Evolutionary conservation across 2,113 vertebrate genomes (phyloP), one percentile per base, ranked within the genome.

Genomic region (Gnathonemus longibarbis): DNA sequence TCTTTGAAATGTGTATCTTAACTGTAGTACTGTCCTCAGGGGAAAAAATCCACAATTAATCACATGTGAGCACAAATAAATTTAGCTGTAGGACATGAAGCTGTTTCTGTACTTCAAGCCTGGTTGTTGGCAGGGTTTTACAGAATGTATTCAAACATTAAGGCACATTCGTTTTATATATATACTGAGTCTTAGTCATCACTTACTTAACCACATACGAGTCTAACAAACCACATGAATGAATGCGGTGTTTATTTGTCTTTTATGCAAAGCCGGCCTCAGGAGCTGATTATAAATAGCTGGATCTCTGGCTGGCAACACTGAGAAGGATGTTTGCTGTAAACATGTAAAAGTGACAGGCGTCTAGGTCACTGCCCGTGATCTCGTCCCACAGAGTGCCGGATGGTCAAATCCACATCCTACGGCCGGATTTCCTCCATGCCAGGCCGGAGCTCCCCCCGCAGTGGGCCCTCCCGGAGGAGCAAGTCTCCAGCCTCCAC

Each of bases 401-500:
- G 98, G 24, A 97, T 99, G 93, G 96, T 97, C 91, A 99, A 99
- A 94, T 99, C 98, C 62, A 96, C 96, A 89, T 99, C 98, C 1
- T 99, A 99, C 91, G 98, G 98, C 92, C 97, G 98, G 90, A 97
- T 99, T 91, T 98, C 98, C 84, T 95, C 97, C 0, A 92, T 96
- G 42, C 97, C 97, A 21, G 97, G 97, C 90, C 96, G 95, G 84
- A 96, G 96, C 91, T 96, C 97, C 83, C 97, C 97, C 56, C 97
- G 97, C 94, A 94, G 96, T 0, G 98, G 97, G 19, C 96, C 96
- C 3, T 98, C 97, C 8, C 95, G 97, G 89, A 96, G 98, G 92
- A 99, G 98, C 97, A 99, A 99, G 92, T 99, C 98, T 49, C 98
- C 98, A 1, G 98, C 97, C 84, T 99, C 98, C 13, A 95, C 95